Evolutionary conservation across 2,797 vertebrate genomes (phyloP), one percentile per base, ranked within the genome.

Genomic region (Galagoides demidoff): DNA sequence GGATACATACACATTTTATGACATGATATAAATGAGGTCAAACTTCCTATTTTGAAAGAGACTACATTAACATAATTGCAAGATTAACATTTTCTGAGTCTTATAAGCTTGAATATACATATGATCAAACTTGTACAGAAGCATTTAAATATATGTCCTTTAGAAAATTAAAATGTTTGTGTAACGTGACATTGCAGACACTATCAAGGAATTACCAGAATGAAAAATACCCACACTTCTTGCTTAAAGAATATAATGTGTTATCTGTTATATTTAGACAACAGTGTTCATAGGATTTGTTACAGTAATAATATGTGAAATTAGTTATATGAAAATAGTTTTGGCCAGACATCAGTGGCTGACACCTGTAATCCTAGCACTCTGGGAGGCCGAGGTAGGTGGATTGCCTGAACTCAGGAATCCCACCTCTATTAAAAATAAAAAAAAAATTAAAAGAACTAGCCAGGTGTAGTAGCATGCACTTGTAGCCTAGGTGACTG

Each of bases 91-190:
- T 79, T 81, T 90, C 19, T 90, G 22, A 83, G 11, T 59, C 23
- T 81, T 34, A 86, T 76, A 83, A 85, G 29, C 3, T 20, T 77
- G 31, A 78, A 19, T 81, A 81, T 37, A 74, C 64, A 78, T 61
- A 76, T 13, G 17, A 79, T 63, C 43, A 90, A 39, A 34, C 10
- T 27, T 89, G 4, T 63, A 37, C 6, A 68, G 11, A 70, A 93
- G 49, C 8, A 90, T 45, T 43, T 63, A 74, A 93, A 43, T 68
- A 89, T 8, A n/a, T 76, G 10, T 39, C 7, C 6, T 84, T 81
- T 92, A 55, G 89, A 93, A 90, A 96, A 83, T 70, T 79, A 76
- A 81, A 76, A 63, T 83, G 0, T 77, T 83, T 89, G 11, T 79
- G 88, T 22, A 90, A 90, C 16, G 9, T 91, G 37, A 79, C 45